Evolutionary conservation across 2,113 vertebrate genomes (phyloP), one percentile per base, ranked within the genome.

Genomic region (Sisor rabdophorus): DNA sequence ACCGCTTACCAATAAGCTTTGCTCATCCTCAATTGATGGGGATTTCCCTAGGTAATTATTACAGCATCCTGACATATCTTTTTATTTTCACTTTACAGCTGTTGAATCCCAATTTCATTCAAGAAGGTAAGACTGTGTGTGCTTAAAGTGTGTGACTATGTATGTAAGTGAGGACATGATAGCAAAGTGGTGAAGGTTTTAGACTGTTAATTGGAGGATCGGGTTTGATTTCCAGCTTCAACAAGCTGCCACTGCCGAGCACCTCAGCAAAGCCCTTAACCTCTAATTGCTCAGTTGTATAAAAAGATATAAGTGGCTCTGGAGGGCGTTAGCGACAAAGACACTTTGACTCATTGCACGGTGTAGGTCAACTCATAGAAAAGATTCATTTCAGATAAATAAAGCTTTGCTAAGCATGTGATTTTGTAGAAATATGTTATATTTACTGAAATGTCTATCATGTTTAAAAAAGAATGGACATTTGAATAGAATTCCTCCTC

Each of bases 61-160:
- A 24, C 24, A 28, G 3, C 8, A 48, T 48, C 40, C 19, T 80
- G 65, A 80, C 44, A n/a, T n/a, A 15, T 0, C 26, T 74, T 76
- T 81, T 69, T 90, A 83, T 87, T 44, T 44, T 44, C 40, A 72
- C 90, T 89, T 93, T 92, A 81, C 94, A 98, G 97, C 94, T 99
- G 86, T 92, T 99, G 87, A 99, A 99, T 89, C 97, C 97, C 71
- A 99, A 98, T 93, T 98, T 98, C 91, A 99, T 99, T 87, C 96
- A 99, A 87, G 94, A 98, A 95, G 97, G 97, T 98, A 89, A 94
- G 94, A 90, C 81, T n/a, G 22, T 30, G 54, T 22, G n/a, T 40
- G 20, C 32, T 67, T 76, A 24, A 9, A n/a, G 15, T 48, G 15
- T 58, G 4, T 44, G 30, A 50, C 16, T 71, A 15, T 69, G n/a